Evolutionary conservation across 2,797 vertebrate species (phyloP), one percentile per base, ranked within the genome.

Genomic region (Cirrhinus mrigala): DNA sequence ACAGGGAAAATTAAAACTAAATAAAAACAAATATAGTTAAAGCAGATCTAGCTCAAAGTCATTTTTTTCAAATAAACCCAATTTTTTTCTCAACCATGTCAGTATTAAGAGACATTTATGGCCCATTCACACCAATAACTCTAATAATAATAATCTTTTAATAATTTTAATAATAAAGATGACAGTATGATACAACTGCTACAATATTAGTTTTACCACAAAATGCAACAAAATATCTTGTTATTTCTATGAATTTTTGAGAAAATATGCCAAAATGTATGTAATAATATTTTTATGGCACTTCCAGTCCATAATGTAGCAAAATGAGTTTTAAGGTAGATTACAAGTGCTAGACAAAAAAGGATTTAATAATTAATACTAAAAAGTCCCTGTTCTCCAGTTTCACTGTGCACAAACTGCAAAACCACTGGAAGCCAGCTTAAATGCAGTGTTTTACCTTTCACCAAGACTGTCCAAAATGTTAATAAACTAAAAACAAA

Each of bases 401-500:
- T 70, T 81, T 83, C 22, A 24, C 73, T 27, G 46, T 9, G 46
- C 46, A 44, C 46, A 66, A 29, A 22, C 44, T 48, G 77, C 77
- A 66, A 66, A 79, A 20, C 56, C 56, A 76, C 11, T 78, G 46
- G 24, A 50, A 54, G 5, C 74, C 52, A 14, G 29, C 40, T 33
- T 29, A 54, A 54, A 75, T 75, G 48, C n/a, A 78, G 40, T 33
- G 4, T 33, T 64, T 79, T 24, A 62, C 44, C 40, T n/a, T 74
- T 48, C 14, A 64, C 27, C 74, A n/a, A 16, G 27, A 48, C 70
- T 10, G 24, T n/a, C 48, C 48, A 69, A 81, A 52, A 50, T 22
- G 18, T 58, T 22, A 52, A 20, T 62, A 4, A 48, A 82, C 40
- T 33, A 0, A 76, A 83, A 76, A 54, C 71, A 66, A 83, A 66